A percentile compares a stretch with the other conserved stretches of the same genome.
phyloP scores from a whole-genome alignment of 2,113 vertebrate genomes.

The Psammodynastes pulverulentus region DNA sequence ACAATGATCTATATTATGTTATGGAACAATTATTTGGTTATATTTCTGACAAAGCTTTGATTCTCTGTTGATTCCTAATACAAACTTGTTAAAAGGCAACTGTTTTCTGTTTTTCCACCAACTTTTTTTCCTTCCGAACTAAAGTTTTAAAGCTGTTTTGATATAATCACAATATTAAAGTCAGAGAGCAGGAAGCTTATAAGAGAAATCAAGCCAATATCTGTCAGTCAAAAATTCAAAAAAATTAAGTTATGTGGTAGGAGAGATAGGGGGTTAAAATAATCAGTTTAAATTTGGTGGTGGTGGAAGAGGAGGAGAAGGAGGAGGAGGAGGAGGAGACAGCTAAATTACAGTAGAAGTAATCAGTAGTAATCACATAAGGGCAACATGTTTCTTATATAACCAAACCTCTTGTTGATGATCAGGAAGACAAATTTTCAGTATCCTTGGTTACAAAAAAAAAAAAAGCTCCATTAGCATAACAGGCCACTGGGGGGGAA shows the following conservation, averaged over 20 bases:
- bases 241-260: neutral
- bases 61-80: slow-evolving; percentile 1
- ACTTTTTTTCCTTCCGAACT: neutral
- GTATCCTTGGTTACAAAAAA: neutral
- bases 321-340: neutral
- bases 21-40: neutral
- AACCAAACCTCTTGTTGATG: neutral
- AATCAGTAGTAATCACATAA: neutral
- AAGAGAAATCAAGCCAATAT: neutral
- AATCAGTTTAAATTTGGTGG: neutral
- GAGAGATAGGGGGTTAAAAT: neutral
- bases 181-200: neutral
- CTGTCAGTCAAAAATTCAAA: neutral
- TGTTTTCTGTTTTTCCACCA: neutral
- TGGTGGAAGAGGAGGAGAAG: too few relatives aligned
- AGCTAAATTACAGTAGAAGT: neutral
- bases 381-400: neutral
- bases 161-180: slow-evolving; percentile 7
- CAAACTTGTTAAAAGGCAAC: slow-evolving; percentile 5
- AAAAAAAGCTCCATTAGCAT: neutral
- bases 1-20: neutral
- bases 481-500: neutral
- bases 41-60: neutral
- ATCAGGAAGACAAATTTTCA: neutral
- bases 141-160: slow-evolving; percentile 3